Conservation (phyloP, 2,113 vertebrate species). For the Anolis carolinensis region DNA sequence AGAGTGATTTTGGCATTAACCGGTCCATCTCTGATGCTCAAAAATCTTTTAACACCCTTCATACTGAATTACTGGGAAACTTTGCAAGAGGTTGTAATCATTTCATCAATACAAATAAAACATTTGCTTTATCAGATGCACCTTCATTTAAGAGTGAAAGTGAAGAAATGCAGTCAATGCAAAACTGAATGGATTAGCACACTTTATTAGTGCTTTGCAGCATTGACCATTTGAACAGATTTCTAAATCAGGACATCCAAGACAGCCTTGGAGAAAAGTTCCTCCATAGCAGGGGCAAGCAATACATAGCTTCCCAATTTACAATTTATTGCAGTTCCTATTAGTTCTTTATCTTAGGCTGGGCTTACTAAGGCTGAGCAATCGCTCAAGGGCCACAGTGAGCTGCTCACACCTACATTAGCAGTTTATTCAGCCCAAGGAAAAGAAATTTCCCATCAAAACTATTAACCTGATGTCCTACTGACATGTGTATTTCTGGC, state of each 20-base stretch:
- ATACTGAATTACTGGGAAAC: constrained; percentile 21
- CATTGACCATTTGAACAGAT: constrained; percentile 5
- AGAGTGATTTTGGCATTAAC: neutral
- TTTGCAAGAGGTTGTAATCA: constrained; percentile 42
- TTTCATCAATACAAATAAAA: constrained; percentile 59
- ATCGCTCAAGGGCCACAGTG: neutral
- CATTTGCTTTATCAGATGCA: constrained; percentile 27
- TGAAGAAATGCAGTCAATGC: constrained; percentile 30
- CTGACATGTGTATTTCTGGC: neutral
- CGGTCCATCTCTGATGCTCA: constrained; percentile 28
- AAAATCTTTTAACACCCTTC: constrained; percentile 44
- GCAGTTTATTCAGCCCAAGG: neutral
- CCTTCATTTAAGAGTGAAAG: constrained; percentile 40
- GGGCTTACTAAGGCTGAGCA: neutral
- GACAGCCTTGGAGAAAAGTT: neutral
- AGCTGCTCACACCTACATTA: neutral
- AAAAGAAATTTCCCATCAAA: neutral
- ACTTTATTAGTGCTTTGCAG: constrained; percentile 42
- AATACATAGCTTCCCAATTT: neutral
- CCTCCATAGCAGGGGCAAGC: neutral
- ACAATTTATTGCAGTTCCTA: neutral
- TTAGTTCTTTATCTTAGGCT: neutral
- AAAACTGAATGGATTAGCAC: constrained; percentile 38
- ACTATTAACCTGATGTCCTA: neutral
- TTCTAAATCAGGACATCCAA: neutral